Evolutionary conservation across 1,140 invertebrate genomes (phyloP), one percentile per base, ranked within the genome.

Genomic region (Heliothis virescens): DNA sequence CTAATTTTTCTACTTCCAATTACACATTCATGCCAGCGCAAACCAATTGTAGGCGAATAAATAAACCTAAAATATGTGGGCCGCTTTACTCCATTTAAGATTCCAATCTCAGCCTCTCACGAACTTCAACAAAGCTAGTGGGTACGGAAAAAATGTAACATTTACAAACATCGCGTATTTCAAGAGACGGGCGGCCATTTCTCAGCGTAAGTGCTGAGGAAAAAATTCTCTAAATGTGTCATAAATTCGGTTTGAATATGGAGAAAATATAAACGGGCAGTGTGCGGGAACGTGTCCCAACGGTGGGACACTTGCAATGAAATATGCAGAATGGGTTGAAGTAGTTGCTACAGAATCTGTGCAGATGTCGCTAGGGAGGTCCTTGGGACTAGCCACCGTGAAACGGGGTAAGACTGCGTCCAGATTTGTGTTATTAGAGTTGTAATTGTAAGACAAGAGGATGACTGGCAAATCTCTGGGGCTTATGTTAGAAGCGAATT

Each of bases 241-340:
- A 80, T 75, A 81, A 81, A 81, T 81, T 83, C 79, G 72, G 82
- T 83, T 83, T 80, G 78, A 73, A 83, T 80, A 59, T 67, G 62
- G 63, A 60, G 71, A 79, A 83, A 83, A 72, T 72, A 71, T 77
- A 55, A 80, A 71, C 62, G 80, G 48, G 34, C 41, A 60, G 63
- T 53, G 57, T 50, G 48, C 60, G 82, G 26, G 73, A 73, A 71
- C 80, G 26, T 76, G 55, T 76, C 47, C 60, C 63, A 55, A 12
- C 47, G 72, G 55, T 13, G 52, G 79, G 79, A 59, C 62, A 67
- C 71, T 76, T 79, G 80, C 73, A 80, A 80, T 84, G 78, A 84
- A 84, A 84, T 84, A 84, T 84, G 83, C 80, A 84, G 59, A 75
- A 79, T 10, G 47, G 57, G 41, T 71, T 47, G 53, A 57, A 53